Base-by-base conservation (phyloP, 2,888 invertebrate genomes). In the Scaptomyza polygonia region DNA sequence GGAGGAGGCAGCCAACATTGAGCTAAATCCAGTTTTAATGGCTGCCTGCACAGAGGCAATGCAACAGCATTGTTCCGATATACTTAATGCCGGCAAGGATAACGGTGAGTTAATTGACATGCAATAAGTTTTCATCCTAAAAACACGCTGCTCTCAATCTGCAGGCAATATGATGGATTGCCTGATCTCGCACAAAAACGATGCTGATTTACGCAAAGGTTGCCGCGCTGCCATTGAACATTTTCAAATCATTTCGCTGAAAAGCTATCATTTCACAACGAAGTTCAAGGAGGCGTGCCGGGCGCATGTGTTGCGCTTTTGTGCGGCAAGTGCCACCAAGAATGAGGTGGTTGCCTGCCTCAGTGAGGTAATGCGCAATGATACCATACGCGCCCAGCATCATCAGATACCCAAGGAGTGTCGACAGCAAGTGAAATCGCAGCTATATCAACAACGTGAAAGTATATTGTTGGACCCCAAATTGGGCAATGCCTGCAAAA, bases 261-360 rank as follows among this genome's bases (percentile, higher is more conserved):
- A 98, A 91, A 97, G 97, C 92, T 98, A 97, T 91, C 96, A 95
- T 85, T 99, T 99, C 90, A 97, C 96, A 1, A 96, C 96, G 86
- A 97, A 97, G 91, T 99, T 99, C 91, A 98, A 98, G 92, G 95
- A 98, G 90, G 97, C 98, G 0, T 99, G 99, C 88, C 96, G 96
- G 83, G 94, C 95, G 3, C 95, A 96, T 90, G 97, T 97, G 0
- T 93, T 93, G 57, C 93, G 94, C 69, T 94, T 94, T 89, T 95
- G 95, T 91, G 93, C 93, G 8, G 94, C 93, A 72, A 95, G 96
- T 42, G 95, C 94, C 89, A 95, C 95, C 0, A 96, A 96, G 91
- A 94, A 93, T 66, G 96, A 97, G 81, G 97, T 92, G 0, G 91
- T 97, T 5, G 88, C 89, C 8, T 92, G 92, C 51, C 80, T 92